A percentile compares a stretch with the other conserved stretches of the same genome.
These are phyloP conservation scores for Amazona finschi DNA, from an alignment of 2,797 vertebrate species.

Conservation along the genomic window DNA sequence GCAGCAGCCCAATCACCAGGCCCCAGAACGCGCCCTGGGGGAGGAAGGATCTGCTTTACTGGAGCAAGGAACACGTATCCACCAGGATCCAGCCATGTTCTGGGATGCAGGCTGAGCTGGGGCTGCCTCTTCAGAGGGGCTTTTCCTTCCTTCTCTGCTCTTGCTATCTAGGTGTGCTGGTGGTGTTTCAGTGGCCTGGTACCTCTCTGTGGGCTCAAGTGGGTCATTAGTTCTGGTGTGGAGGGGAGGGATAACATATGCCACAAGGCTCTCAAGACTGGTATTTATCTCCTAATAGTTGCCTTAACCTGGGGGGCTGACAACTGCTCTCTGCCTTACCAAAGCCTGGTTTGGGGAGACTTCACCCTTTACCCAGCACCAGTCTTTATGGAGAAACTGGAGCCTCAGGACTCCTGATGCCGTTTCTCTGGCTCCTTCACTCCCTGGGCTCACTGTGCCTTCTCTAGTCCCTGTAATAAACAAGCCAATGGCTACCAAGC, in stretches of 20 bases:
- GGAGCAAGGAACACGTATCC: accelerated
- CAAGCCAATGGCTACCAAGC: not conserved
- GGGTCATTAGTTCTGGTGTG: not conserved
- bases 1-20: constrained; percentile 80
- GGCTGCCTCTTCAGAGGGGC: too few species aligned
- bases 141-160: not conserved
- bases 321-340: accelerated
- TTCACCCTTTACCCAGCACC: not conserved
- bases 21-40: constrained; percentile 92
- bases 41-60: not conserved
- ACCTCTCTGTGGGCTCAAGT: not conserved
- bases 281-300: not conserved
- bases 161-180: not conserved
- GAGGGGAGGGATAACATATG: not conserved
- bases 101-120: not conserved
- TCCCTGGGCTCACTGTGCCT: not conserved
- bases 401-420: not conserved
- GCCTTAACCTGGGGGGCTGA: not conserved
- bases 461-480: not conserved
- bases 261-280: not conserved
- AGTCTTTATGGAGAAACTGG: not conserved
- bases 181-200: not conserved
- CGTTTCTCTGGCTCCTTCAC: not conserved
- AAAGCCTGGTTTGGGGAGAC: not conserved
- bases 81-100: accelerated